Percentiles rank a stretch among this genome's conserved stretches.
Evolutionary conservation across 1,140 invertebrate genomes (phyloP).

Genomic region (Drosophila subpulchrella): DNA sequence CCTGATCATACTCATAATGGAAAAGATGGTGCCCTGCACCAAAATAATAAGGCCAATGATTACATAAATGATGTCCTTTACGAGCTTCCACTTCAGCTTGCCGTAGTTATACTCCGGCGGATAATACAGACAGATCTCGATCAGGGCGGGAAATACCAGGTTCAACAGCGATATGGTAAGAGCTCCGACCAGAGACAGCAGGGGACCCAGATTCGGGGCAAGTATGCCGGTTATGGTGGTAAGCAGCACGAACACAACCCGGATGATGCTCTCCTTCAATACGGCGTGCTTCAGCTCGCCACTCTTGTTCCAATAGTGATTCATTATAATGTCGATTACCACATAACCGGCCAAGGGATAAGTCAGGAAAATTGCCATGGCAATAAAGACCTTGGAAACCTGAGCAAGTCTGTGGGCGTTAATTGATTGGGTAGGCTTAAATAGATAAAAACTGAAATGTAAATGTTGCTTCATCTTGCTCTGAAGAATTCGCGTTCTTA

Average conservation of each 20-base stretch:
- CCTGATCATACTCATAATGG: conserved; percentile 14
- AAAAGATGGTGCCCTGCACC: conserved; percentile 12
- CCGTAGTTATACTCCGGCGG: conserved; percentile 40
- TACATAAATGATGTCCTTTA: conserved; percentile 36
- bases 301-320: conserved; percentile 17
- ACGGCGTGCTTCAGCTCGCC: conserved; percentile 6
- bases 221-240: conserved; percentile 38
- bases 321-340: conserved; percentile 44
- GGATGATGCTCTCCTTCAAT: conserved; percentile 19
- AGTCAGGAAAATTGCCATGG: conserved; percentile 29
- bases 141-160: conserved; percentile 45
- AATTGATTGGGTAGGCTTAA: background rate
- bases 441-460: no score
- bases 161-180: conserved; percentile 57
- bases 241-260: conserved; percentile 1
- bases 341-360: conserved; percentile 59
- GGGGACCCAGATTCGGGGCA: conserved; percentile 51
- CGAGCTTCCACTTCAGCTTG: conserved; percentile 34
- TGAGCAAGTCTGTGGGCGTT: conserved; percentile 23
- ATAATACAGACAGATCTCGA: conserved; percentile 49
- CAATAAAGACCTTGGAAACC: conserved; percentile 20
- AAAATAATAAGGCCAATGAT: conserved; percentile 32
- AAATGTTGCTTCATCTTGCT: no score
- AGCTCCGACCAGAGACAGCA: conserved; percentile 47
- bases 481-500: no score